phyloP scores from a whole-genome alignment of 2,888 invertebrate genomes.

The Drosophila nr. perissopoda region DNA sequence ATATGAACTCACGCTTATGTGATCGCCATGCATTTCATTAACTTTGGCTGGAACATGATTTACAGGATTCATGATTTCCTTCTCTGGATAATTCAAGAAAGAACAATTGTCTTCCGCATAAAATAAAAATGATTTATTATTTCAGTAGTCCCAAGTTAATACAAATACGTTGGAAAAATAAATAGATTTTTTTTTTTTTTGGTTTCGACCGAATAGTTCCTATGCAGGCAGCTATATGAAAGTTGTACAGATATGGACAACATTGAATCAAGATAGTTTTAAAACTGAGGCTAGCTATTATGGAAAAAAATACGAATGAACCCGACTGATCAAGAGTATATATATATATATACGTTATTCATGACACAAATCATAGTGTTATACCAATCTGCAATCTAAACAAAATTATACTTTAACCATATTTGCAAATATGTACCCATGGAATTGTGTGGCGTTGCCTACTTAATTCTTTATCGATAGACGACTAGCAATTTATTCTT shows the following conservation, averaged over 20 bases:
- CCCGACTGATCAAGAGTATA: neutral
- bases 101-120: neutral
- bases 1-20: neutral
- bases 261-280: neutral
- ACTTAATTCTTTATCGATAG: slow-evolving; percentile 1
- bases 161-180: neutral
- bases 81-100: neutral
- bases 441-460: slow-evolving; percentile 6
- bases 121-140: neutral
- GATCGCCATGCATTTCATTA: slow-evolving; percentile 8
- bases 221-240: neutral
- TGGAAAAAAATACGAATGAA: neutral
- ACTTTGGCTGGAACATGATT: neutral
- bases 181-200: neutral
- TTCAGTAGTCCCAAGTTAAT: neutral
- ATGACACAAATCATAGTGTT: neutral
- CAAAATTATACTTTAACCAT: neutral
- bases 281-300: neutral
- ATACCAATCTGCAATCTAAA: neutral
- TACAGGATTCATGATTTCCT: neutral
- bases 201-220: neutral
- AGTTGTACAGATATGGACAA: neutral
- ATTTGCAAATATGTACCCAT: neutral
- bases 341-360: neutral
- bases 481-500: neutral